phyloP scores from a whole-genome alignment of 2,888 invertebrate species.

The Epistrophe grossulariae region DNA sequence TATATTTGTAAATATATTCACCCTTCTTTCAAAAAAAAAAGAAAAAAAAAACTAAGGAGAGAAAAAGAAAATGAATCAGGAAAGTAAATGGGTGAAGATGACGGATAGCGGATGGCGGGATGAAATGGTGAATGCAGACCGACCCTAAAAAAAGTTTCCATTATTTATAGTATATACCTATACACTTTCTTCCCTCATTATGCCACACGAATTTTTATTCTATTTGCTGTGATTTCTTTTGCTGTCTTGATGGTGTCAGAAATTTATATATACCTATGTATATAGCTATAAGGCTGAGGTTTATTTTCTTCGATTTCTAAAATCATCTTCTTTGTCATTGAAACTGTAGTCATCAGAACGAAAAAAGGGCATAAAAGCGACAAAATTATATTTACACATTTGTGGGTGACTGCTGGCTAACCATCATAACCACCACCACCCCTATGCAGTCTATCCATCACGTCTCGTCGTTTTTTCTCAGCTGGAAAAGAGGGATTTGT shows the following conservation, averaged over 20 bases:
- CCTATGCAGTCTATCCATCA: not conserved
- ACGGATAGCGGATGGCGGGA: conserved; percentile 58
- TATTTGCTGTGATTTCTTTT: not conserved
- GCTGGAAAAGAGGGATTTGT: not conserved
- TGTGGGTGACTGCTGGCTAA: conserved; percentile 49
- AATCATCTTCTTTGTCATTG: conserved; percentile 59
- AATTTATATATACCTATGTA: too few relatives aligned
- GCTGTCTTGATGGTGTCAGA: not conserved
- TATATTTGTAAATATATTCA: conserved; percentile 71
- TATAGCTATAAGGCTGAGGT: conserved; percentile 6
- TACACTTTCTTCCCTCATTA: conserved; percentile 67
- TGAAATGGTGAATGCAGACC: not conserved
- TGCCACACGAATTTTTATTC: conserved; percentile 45
- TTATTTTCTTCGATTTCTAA: conserved; percentile 28
- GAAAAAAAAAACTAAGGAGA: not conserved
- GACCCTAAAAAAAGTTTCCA: conserved; percentile 58
- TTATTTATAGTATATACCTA: too few relatives aligned
- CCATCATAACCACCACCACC: conserved; percentile 21
- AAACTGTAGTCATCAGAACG: conserved; percentile 58
- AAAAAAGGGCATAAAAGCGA: conserved; percentile 22
- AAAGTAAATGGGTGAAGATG: conserved; percentile 62
- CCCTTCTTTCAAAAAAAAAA: conserved; percentile 39
- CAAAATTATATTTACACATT: conserved; percentile 64
- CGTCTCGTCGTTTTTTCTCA: not conserved
- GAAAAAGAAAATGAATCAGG: conserved; percentile 44